Evolutionary conservation across 2,113 vertebrate genomes (phyloP).

Genomic region (Heterotis niloticus): DNA sequence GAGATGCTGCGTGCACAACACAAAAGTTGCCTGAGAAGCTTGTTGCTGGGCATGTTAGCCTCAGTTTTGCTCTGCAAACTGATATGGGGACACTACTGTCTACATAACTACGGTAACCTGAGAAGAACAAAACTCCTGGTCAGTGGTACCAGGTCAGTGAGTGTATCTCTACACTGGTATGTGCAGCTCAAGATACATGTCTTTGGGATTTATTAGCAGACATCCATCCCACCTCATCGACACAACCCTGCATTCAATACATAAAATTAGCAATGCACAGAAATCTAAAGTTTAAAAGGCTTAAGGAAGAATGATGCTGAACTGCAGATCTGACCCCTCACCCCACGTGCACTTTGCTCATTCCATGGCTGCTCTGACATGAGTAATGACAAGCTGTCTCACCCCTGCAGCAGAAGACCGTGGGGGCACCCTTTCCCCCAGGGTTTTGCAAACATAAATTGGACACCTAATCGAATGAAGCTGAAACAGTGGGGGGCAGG

Average conservation of each 20-base stretch:
- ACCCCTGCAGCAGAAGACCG: slow-evolving; percentile 23
- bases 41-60: no score
- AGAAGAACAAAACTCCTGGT: no score
- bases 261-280: not conserved
- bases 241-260: not conserved
- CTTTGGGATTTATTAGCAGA: not conserved
- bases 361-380: slow-evolving; percentile 28
- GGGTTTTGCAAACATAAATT: no score
- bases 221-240: not conserved
- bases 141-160: no score
- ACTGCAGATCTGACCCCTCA: slow-evolving; percentile 1
- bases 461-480: no score
- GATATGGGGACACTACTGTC: no score
- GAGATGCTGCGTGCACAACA: no score
- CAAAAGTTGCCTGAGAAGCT: no score
- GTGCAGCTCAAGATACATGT: slow-evolving; percentile 1
- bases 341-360: not conserved
- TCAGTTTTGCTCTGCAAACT: no score
- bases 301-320: slow-evolving; percentile 10
- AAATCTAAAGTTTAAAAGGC: not conserved
- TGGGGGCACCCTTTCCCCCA: not conserved
- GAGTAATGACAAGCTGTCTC: slow-evolving; percentile 20
- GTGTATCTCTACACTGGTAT: no score
- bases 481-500: no score
- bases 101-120: no score